These are phyloP conservation scores for Balaeniceps rex DNA, from an alignment of 2,113 vertebrate genomes.

Conservation along the genomic window DNA sequence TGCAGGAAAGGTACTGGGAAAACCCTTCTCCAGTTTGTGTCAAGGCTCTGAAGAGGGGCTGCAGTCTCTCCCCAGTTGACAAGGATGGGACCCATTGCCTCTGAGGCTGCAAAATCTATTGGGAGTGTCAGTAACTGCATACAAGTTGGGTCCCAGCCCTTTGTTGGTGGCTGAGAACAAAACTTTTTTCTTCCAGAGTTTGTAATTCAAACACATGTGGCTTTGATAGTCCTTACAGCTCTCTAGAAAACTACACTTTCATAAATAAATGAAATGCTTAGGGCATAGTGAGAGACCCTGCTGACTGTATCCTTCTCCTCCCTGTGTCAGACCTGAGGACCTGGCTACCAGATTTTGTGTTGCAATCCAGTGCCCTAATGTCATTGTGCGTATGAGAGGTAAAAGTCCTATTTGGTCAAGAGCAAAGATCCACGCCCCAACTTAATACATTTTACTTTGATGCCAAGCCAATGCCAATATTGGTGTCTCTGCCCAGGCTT, in stretches of 20 bases:
- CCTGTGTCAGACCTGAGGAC: neutral
- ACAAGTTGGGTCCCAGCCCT: neutral
- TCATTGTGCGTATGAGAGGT: neutral
- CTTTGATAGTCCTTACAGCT: neutral
- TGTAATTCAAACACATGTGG: slow-evolving; percentile 13
- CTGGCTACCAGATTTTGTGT: neutral
- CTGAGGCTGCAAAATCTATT: slow-evolving; percentile 10
- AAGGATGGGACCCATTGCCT: neutral
- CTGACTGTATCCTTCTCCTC: neutral
- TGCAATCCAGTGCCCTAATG: neutral
- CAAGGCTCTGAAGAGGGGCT: neutral
- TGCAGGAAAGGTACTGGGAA: neutral
- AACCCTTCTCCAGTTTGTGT: neutral
- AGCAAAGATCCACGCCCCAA: neutral
- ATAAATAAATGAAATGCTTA: slow-evolving; percentile 34
- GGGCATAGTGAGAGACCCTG: neutral
- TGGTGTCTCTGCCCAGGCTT: neutral
- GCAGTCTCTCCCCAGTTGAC: neutral
- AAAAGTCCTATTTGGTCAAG: neutral
- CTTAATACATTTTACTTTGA: neutral
- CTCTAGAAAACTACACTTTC: slow-evolving; percentile 5
- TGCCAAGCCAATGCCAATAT: neutral
- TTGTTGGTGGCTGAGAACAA: neutral
- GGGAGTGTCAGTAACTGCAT: neutral
- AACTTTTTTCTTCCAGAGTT: neutral